phyloP scores from a whole-genome alignment of 2,113 vertebrate genomes.

The Jaculus jaculus region DNA sequence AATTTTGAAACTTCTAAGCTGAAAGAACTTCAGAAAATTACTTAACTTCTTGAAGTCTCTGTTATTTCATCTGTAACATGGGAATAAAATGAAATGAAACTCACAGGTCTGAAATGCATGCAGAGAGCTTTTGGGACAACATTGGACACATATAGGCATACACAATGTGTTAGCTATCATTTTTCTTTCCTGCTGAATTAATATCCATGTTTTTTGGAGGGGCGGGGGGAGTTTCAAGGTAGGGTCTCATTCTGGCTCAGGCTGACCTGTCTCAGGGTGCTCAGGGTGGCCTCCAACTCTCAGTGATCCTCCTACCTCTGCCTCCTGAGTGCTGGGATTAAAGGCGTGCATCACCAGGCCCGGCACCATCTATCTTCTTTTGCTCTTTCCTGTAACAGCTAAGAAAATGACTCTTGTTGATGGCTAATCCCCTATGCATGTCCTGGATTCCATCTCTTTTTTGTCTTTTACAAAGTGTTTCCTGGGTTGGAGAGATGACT shows the following conservation, averaged over 20 bases:
- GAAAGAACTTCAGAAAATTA: conserved; percentile 8
- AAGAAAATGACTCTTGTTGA: not conserved
- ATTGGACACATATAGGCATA: not conserved
- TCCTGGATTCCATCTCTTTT: not conserved
- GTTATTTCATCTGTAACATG: conserved; percentile 36
- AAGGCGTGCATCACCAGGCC: too few species aligned
- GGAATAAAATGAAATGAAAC: not conserved
- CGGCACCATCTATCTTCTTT: not conserved
- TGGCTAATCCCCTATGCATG: not conserved
- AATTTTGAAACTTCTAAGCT: not conserved
- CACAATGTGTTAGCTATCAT: not conserved
- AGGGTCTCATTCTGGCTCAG: too few species aligned
- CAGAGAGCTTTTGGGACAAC: not conserved
- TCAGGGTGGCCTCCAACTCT: too few species aligned
- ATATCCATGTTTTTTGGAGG: not conserved
- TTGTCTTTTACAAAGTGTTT: not conserved
- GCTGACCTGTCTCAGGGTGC: too few species aligned
- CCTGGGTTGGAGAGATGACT: too few species aligned
- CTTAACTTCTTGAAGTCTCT: not conserved
- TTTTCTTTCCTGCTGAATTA: not conserved
- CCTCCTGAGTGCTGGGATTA: too few species aligned
- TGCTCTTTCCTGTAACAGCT: not conserved
- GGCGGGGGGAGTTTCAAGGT: too few species aligned
- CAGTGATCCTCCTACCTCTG: too few species aligned
- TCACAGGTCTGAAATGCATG: not conserved